Evolutionary conservation across 2,797 vertebrate species (phyloP).

Genomic region (Chelon auratus): DNA sequence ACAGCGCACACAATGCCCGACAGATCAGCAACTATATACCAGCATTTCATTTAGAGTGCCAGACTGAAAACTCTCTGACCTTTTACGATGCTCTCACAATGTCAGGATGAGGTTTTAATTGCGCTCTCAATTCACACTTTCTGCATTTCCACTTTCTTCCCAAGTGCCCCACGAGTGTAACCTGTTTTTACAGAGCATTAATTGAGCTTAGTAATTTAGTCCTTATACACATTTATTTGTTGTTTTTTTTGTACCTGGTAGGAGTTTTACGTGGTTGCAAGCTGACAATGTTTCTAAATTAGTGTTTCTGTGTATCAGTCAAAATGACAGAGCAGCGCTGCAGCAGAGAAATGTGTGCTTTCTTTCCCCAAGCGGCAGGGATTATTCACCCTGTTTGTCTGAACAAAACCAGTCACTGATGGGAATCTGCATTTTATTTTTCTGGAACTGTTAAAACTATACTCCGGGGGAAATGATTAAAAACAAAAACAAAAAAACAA

Average conservation of each 20-base stretch:
- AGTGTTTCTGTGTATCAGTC: neutral
- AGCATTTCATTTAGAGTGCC: constrained; percentile 70
- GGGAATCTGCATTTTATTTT: constrained; percentile 6
- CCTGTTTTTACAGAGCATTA: constrained; percentile 21
- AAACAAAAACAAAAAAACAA: neutral
- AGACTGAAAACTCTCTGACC: constrained; percentile 74
- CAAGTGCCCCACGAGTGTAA: constrained; percentile 15
- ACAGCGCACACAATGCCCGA: constrained; percentile 60
- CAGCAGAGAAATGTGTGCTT: neutral
- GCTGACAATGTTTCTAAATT: neutral
- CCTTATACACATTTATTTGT: constrained; percentile 10
- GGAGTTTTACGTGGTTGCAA: neutral
- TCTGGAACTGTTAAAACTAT: constrained; percentile 12
- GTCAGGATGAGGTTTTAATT: constrained; percentile 62
- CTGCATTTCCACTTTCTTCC: constrained; percentile 36
- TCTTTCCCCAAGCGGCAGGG: neutral
- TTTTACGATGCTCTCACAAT: constrained; percentile 67
- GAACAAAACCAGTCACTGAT: constrained; percentile 6
- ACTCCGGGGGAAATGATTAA: constrained; percentile 1
- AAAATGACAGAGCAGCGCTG: neutral
- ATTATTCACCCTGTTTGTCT: neutral
- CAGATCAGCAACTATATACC: constrained; percentile 59
- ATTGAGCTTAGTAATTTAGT: constrained; percentile 35
- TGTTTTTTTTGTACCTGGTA: neutral
- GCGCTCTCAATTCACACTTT: constrained; percentile 56